Evolutionary conservation across 2,797 vertebrate species (phyloP), one percentile per base, ranked within the genome.

Genomic region (Xiphophorus birchmanni): DNA sequence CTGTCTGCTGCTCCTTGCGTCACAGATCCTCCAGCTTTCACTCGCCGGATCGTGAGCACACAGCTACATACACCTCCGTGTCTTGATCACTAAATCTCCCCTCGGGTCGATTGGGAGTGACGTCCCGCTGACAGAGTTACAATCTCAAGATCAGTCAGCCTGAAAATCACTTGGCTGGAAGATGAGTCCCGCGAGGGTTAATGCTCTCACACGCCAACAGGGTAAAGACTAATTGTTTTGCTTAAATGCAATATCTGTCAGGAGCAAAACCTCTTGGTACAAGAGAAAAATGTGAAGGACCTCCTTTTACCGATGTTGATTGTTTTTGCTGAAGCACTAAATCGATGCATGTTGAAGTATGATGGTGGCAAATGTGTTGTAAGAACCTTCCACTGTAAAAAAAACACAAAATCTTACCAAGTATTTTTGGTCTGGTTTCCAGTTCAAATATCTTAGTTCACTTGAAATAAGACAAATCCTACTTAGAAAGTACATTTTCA

Each of bases 161-260:
- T 73, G 83, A 89, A 92, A 91, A 93, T 87, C 83, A 88, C 82
- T 84, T 82, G 48, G 73, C 76, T 48, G 37, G 12, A 72, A 67
- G 75, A 79, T 29, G 50, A 76, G 71, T 29, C 79, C 75, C 54
- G 35, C 35, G 69, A 73, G 75, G 58, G 37, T 72, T 40, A 32
- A 42, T 73, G 69, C 29, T 69, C 60, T 56, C 35, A 23, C 60
- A 45, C 60, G n/a, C 44, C 77, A 80, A 26, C 82, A 67, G 42
- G 47, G 48, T 21, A 54, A 6, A 52, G 35, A 32, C 76, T 82
- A 72, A 85, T 87, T 88, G 79, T 86, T 87, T 82, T 77, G 50
- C 72, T 47, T 50, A 81, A 79, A 65, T 50, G 73, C 6, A 5
- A 65, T 42, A 60, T 82, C 75, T 5, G 44, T 91, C 77, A 75